Evolutionary conservation across 2,113 vertebrate species (phyloP).

Genomic region (Scolopax mira): DNA sequence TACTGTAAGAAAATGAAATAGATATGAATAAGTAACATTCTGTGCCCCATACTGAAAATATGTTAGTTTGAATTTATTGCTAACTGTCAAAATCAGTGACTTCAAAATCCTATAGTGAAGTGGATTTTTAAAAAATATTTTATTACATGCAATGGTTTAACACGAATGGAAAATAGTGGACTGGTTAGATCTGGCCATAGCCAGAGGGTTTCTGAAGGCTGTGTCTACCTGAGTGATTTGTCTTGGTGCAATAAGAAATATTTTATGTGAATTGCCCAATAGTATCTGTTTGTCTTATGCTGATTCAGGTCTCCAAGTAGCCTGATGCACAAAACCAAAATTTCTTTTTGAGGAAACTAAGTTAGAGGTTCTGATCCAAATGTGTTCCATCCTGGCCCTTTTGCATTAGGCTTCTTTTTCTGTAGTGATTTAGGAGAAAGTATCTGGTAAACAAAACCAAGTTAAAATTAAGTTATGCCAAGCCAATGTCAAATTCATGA

Average conservation of each 20-base stretch:
- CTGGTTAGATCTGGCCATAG: not conserved
- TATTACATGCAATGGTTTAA: not conserved
- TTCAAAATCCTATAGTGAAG: not conserved
- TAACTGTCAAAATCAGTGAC: not conserved
- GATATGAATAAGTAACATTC: constrained; percentile 13
- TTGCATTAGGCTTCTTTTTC: not conserved
- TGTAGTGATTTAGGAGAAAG: not conserved
- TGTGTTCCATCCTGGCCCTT: not conserved
- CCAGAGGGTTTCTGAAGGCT: not conserved
- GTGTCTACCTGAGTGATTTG: not conserved
- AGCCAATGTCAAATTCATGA: not conserved
- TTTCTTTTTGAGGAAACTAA: not conserved
- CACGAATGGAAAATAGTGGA: not conserved
- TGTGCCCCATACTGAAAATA: not conserved
- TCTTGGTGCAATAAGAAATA: not conserved
- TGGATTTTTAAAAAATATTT: not conserved
- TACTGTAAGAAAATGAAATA: constrained; percentile 11
- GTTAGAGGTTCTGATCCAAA: not conserved
- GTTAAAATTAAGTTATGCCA: not conserved
- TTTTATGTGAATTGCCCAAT: not conserved
- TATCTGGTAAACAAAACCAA: not conserved
- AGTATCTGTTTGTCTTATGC: not conserved
- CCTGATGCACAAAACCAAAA: not conserved
- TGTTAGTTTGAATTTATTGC: not conserved
- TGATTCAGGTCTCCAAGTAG: not conserved